Percentiles rank a stretch among this genome's conserved stretches.
These are phyloP conservation scores for Therioaphis trifolii DNA, from an alignment of 2,888 invertebrate genomes.

Conservation along the genomic window DNA sequence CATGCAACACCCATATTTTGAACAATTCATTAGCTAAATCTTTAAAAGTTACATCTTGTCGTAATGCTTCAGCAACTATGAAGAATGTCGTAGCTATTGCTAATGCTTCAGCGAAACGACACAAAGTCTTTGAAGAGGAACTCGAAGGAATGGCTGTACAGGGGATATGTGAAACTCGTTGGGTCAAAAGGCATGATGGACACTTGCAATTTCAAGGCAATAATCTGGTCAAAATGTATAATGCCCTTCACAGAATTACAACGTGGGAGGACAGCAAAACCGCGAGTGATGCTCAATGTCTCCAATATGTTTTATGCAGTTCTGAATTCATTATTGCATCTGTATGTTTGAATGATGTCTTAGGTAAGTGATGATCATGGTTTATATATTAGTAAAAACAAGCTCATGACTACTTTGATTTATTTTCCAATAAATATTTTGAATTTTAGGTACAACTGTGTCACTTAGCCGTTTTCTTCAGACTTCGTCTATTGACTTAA, in stretches of 20 bases:
- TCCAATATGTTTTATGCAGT: constrained; percentile 1
- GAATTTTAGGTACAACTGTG: constrained; percentile 10
- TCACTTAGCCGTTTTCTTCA: constrained; percentile 28
- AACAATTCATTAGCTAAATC: constrained; percentile 64
- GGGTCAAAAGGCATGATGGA: constrained; percentile 65
- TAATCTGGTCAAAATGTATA: constrained; percentile 7
- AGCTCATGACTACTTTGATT: neutral
- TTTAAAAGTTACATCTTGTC: constrained; percentile 46
- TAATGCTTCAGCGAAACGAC: constrained; percentile 23
- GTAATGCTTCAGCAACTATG: constrained; percentile 8
- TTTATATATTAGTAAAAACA: constrained; percentile 2
- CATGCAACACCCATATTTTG: constrained; percentile 66
- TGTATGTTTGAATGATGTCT: constrained; percentile 17
- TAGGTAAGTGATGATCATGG: constrained; percentile 19
- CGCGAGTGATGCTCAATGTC: constrained; percentile 26
- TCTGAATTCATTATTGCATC: constrained; percentile 7
- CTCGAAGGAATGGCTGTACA: constrained; percentile 62
- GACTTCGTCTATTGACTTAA: constrained; percentile 17
- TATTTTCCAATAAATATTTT: constrained; percentile 12
- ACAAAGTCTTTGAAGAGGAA: constrained; percentile 20
- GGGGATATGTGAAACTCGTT: constrained; percentile 65
- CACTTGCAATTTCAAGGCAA: constrained; percentile 42
- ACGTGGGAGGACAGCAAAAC: neutral
- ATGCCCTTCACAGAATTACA: constrained; percentile 10
- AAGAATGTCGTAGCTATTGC: constrained; percentile 35